A percentile compares a stretch with the other conserved stretches of the same genome.
These are phyloP conservation scores for Hypanus sabinus DNA, from an alignment of 2,113 vertebrate species.

Conservation along the genomic window DNA sequence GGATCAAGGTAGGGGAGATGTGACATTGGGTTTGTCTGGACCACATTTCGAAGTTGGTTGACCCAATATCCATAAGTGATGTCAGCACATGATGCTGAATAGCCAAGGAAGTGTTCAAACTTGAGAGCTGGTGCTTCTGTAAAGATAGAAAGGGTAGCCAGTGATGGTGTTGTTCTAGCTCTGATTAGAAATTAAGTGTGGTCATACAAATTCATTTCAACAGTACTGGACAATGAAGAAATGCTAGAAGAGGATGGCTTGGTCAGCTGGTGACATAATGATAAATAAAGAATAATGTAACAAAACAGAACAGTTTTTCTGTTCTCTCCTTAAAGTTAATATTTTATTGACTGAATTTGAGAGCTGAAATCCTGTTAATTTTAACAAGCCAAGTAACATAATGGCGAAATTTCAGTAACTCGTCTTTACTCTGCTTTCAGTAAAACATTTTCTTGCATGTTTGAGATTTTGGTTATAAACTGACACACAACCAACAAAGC, in stretches of 20 bases:
- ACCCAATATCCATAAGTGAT: not conserved
- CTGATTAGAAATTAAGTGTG: too few species aligned
- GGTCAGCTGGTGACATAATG: not conserved
- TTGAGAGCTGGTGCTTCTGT: too few species aligned
- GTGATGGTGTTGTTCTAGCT: too few species aligned
- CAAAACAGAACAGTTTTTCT: not conserved
- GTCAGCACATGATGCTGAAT: not conserved
- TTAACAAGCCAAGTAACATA: not conserved
- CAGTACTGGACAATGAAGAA: not conserved
- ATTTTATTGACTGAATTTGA: not conserved
- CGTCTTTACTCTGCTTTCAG: not conserved
- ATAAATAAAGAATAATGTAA: not conserved
- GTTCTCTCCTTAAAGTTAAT: not conserved
- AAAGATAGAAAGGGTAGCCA: too few species aligned
- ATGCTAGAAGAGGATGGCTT: not conserved
- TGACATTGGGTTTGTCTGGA: not conserved
- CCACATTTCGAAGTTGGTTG: not conserved
- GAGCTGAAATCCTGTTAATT: not conserved
- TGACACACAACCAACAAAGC: not conserved
- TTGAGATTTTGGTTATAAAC: not conserved
- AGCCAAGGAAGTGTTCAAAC: too few species aligned
- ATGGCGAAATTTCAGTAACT: too few species aligned
- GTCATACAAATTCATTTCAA: not conserved
- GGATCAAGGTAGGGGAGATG: not conserved
- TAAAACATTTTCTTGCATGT: not conserved